Evolutionary conservation across 2,888 invertebrate genomes (phyloP), one percentile per base, ranked within the genome.

Genomic region (Napeogenes inachia): DNA sequence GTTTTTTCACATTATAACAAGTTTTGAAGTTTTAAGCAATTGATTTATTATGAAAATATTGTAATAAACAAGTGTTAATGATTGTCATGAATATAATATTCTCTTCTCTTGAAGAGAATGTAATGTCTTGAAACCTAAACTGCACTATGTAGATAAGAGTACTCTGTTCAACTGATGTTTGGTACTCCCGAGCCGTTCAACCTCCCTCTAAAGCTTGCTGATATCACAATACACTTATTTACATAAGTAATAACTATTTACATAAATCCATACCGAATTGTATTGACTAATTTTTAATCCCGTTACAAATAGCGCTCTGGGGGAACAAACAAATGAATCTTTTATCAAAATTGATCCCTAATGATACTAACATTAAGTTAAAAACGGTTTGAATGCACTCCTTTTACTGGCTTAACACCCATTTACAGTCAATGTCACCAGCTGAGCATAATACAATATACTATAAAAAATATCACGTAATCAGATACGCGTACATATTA

Each of bases 221-320:
- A 30, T 30, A 50, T 30, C 30, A 50, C 10, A 50, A 30, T 50
- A 50, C 50, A 8, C 30, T 30, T 50, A 50, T 30, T 50, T 30
- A 50, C 10, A 50, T 50, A 50, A 50, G 8, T 50, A 50, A 21
- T 30, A 30, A 50, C 21, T 50, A 50, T 30, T 50, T 50, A 50
- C 50, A 30, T 50, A 47, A 47, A 50, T 50, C 30, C 50, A 30
- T 50, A 30, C 21, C 1, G 13, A 21, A 21, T 21, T 8, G 21
- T 50, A 5, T 21, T 50, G 47, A 47, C 56, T 54, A 54, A 60
- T 57, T 60, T 60, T 60, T 63, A 57, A 60, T 63, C 60, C 57
- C 47, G 53, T 63, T 46, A 55, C 60, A 63, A 60, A 63, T 45
- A 60, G 57, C 56, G 21, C 54, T 60, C 42, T 35, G 53, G 54